A percentile compares a stretch with the other conserved stretches of the same genome.
Conservation (phyloP, 2,888 invertebrate species). For the Tenodera sinensis region DNA sequence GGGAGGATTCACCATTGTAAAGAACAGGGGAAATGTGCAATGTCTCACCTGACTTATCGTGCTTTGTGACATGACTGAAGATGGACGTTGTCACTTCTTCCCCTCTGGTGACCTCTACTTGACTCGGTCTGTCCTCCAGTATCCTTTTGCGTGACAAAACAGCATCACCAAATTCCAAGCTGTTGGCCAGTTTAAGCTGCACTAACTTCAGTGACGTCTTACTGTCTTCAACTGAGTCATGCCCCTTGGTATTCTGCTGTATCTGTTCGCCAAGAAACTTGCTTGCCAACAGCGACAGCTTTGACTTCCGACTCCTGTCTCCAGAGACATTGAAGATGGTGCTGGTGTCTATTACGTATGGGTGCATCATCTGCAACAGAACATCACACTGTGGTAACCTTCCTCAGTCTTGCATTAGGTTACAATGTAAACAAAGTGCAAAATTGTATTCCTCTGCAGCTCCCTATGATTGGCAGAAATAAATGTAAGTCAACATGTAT, state of each 20-base stretch:
- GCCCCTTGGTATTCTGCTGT: constrained; percentile 63
- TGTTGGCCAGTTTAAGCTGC: constrained; percentile 75
- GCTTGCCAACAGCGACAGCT: constrained; percentile 72
- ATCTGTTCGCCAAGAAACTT: constrained; percentile 78
- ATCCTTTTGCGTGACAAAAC: constrained; percentile 54
- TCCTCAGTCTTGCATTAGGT: too few species aligned
- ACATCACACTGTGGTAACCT: too few species aligned
- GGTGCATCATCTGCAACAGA: constrained; percentile 80
- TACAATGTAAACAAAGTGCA: too few species aligned
- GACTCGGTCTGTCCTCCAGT: constrained; percentile 34
- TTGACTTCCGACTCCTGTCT: constrained; percentile 70
- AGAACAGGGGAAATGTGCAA: too few species aligned
- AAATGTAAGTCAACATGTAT: too few species aligned
- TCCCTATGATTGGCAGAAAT: too few species aligned
- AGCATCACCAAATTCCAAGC: constrained; percentile 69
- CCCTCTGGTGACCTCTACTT: constrained; percentile 19
- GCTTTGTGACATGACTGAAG: constrained; percentile 47
- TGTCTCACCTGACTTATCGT: constrained; percentile 40
- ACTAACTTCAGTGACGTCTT: constrained; percentile 81
- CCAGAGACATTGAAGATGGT: constrained; percentile 86
- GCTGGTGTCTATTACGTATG: constrained; percentile 90
- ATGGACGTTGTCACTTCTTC: constrained; percentile 52
- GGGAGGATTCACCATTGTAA: too few species aligned
- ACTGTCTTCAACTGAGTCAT: constrained; percentile 86
- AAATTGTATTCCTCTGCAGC: too few species aligned